Evolutionary conservation across 2,888 invertebrate genomes (phyloP).

Genomic region (Chaetogeoica ovagalla): DNA sequence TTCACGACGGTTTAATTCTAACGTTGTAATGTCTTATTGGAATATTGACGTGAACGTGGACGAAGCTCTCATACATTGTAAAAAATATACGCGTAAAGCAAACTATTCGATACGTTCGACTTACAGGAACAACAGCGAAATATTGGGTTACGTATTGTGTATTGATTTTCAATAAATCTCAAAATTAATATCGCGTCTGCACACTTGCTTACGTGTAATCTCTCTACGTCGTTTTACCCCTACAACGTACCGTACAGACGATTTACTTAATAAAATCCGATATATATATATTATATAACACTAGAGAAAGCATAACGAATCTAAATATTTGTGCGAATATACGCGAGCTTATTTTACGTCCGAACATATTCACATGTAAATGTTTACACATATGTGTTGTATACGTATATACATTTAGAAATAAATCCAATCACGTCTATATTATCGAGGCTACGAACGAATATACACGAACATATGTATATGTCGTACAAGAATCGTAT

Average conservation of each 20-base stretch:
- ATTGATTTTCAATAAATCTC: neutral
- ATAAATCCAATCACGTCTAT: neutral
- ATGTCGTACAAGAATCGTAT: too few relatives aligned
- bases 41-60: too few relatives aligned
- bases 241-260: too few relatives aligned
- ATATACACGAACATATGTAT: neutral
- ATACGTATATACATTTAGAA: too few relatives aligned
- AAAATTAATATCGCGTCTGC: neutral
- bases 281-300: neutral
- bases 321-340: too few relatives aligned
- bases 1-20: too few relatives aligned
- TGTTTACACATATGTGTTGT: too few relatives aligned
- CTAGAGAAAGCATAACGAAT: neutral
- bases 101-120: neutral
- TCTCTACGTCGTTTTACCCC: neutral
- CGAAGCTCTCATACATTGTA: too few relatives aligned
- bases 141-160: neutral
- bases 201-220: neutral
- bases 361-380: neutral
- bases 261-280: neutral
- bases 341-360: neutral
- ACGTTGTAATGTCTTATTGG: too few relatives aligned
- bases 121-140: neutral
- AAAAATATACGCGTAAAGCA: neutral
- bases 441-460: neutral